Conservation (phyloP, 2,888 invertebrate species). For the Lithodes maja region DNA sequence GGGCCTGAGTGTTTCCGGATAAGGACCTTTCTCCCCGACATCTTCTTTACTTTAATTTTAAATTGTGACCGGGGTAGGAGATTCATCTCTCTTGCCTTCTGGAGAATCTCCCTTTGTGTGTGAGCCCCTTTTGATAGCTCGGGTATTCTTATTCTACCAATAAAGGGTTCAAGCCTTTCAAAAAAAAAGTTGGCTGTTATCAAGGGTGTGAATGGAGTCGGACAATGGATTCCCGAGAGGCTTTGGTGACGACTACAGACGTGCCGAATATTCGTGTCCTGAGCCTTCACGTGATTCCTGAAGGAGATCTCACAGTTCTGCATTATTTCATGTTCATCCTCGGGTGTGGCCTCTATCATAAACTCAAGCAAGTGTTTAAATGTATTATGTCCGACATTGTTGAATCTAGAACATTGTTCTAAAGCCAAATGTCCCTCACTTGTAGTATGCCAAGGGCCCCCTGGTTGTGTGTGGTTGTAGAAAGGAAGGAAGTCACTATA, state of each 20-base stretch:
- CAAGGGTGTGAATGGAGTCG: slow-evolving; percentile 16
- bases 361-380: slow-evolving; percentile 44
- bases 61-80: too few relatives aligned
- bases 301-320: slow-evolving; percentile 29
- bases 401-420: slow-evolving; percentile 40
- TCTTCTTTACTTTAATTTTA: too few relatives aligned
- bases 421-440: not conserved
- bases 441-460: slow-evolving; percentile 40
- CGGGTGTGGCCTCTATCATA: slow-evolving; percentile 48
- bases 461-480: slow-evolving; percentile 25
- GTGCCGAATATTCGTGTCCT: not conserved
- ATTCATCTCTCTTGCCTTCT: too few relatives aligned
- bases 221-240: not conserved
- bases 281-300: slow-evolving; percentile 38
- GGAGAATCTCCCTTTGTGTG: too few relatives aligned
- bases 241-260: slow-evolving; percentile 30
- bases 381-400: slow-evolving; percentile 35
- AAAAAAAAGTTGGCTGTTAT: too few relatives aligned
- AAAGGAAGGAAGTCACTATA: slow-evolving; percentile 15
- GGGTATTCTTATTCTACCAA: too few relatives aligned
- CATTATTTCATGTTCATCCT: slow-evolving; percentile 25
- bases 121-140: too few relatives aligned
- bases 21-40: too few relatives aligned
- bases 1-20: too few relatives aligned
- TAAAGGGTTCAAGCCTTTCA: too few relatives aligned